phyloP scores from a whole-genome alignment of 2,888 invertebrate genomes.

The Acleris literana region DNA sequence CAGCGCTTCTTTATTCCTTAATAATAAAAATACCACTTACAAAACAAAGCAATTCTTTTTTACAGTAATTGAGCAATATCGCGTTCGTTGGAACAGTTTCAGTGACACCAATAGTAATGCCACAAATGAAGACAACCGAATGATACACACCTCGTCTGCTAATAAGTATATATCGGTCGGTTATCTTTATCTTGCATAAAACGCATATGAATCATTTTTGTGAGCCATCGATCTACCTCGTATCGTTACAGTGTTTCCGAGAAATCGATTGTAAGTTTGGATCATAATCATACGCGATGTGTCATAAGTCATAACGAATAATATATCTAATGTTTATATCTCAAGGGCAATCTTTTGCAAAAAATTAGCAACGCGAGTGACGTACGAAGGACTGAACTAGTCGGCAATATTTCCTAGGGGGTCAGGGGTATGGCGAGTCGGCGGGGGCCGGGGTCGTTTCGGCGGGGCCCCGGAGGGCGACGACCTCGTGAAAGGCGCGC shows the following conservation, averaged over 20 bases:
- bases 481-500: slow-evolving; percentile 80
- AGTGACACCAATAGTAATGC: slow-evolving; percentile 1
- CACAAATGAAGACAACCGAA: slow-evolving; percentile 4
- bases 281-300: slow-evolving; percentile 12
- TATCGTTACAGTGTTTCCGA: slow-evolving; percentile 25
- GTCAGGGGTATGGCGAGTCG: slow-evolving; percentile 55
- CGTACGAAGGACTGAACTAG: slow-evolving; percentile 40
- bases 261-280: slow-evolving; percentile 15
- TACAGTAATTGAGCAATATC: neutral
- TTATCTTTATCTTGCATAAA: slow-evolving; percentile 16
- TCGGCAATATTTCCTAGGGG: slow-evolving; percentile 56
- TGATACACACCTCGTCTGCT: neutral
- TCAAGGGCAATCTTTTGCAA: slow-evolving; percentile 16
- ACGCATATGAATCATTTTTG: slow-evolving; percentile 23
- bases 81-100: neutral
- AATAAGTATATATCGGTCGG: neutral
- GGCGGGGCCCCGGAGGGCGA: slow-evolving; percentile 75
- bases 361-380: slow-evolving; percentile 24
- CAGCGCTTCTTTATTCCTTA: too few relatives aligned
- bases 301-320: slow-evolving; percentile 19
- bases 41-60: too few relatives aligned
- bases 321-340: slow-evolving; percentile 15
- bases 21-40: too few relatives aligned
- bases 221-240: slow-evolving; percentile 28
- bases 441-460: slow-evolving; percentile 60